Base-by-base conservation (phyloP, 2,113 vertebrate species). In the Charadrius vociferus region DNA sequence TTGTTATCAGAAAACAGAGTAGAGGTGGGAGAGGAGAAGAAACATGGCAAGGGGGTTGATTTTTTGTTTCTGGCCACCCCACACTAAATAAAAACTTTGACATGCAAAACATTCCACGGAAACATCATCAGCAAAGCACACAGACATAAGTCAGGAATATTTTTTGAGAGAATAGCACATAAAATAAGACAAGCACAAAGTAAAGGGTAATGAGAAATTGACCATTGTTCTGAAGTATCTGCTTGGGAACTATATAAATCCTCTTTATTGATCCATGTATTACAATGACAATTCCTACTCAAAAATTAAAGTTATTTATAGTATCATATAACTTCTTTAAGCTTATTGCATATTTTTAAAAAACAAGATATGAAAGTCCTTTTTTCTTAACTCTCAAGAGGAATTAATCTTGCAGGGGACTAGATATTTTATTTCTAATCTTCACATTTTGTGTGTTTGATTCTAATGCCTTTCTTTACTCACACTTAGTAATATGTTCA, bases 171-270 rank as follows among this genome's bases (percentile, higher is more conserved):
- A 88, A 78, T 16, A 73, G 39, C 68, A 73, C 86, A 85, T 97
- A 91, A 96, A 96, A 89, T 45, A 79, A 91, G 83, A 78, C 83
- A 93, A 39, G 73, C 53, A 85, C 53, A 91, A 52, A 94, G 65
- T 89, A 87, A 93, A 93, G 86, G 77, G 55, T 91, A 97, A 96
- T 89, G 88, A 97, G 95, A 89, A 95, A 97, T 95, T 94, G 94
- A 93, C 94, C 88, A 65, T 58, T 93, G 49, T 87, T 94, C 81
- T 91, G 81, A 95, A 95, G 58, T 74, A 91, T 66, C 93, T 97
- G 53, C 91, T 89, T 85, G 53, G 89, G 77, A 90, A 91, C 83
- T 90, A 11, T 32, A 94, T 96, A 95, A 96, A 95, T 95, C 66
- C 68, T 82, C 55, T 91, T 87, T 79, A 95, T 93, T 92, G 88